Conservation (phyloP, 2,888 invertebrate genomes). For the Limnephilus lunatus region DNA sequence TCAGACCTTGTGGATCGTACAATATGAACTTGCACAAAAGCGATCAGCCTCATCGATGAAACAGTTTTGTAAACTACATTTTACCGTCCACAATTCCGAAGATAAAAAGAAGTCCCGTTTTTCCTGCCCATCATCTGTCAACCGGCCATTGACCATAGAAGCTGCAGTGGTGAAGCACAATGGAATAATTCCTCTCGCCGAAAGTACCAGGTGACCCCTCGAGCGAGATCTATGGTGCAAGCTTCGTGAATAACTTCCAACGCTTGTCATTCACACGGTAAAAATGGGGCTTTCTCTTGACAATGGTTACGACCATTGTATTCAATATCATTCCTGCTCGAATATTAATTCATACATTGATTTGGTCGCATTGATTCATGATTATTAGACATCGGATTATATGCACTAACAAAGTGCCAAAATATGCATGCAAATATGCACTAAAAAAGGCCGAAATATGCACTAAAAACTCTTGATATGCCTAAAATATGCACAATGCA, state of each 20-base stretch:
- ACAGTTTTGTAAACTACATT: neutral
- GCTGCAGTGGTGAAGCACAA: neutral
- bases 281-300: neutral
- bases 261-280: neutral
- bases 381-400: too few relatives aligned
- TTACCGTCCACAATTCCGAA: neutral
- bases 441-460: too few relatives aligned
- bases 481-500: too few relatives aligned
- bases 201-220: neutral
- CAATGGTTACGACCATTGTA: neutral
- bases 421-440: too few relatives aligned
- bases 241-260: neutral
- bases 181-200: neutral
- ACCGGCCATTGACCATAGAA: neutral
- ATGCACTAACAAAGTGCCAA: too few relatives aligned
- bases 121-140: neutral
- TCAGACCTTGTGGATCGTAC: too few relatives aligned
- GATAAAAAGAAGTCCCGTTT: neutral
- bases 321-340: neutral
- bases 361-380: neutral
- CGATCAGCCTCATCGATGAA: neutral
- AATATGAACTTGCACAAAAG: neutral
- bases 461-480: too few relatives aligned
- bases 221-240: neutral
- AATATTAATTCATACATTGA: neutral